Percentiles rank a stretch among this genome's conserved stretches.
phyloP scores from a whole-genome alignment of 2,888 invertebrate genomes.

The Chymomyza procnemis region DNA sequence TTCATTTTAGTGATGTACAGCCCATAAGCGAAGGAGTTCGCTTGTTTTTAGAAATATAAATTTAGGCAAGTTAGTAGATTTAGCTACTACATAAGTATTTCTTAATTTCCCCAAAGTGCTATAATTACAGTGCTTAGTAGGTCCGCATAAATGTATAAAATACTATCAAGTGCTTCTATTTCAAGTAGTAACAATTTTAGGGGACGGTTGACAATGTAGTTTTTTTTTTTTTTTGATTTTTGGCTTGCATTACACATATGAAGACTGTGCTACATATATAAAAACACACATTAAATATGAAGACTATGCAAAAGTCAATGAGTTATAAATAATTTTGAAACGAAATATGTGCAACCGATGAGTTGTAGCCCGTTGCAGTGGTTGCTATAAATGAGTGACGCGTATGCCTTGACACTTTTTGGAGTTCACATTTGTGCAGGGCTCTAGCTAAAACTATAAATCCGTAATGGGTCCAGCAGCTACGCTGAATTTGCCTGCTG shows the following conservation, averaged over 20 bases:
- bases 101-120: too few species aligned
- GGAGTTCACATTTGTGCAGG: constrained; percentile 10
- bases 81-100: not conserved
- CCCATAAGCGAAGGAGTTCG: too few species aligned
- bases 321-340: constrained; percentile 63
- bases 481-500: constrained; percentile 69
- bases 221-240: too few species aligned
- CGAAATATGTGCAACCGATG: constrained; percentile 46
- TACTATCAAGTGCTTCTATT: not conserved
- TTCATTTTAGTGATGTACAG: too few species aligned
- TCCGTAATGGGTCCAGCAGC: constrained; percentile 78
- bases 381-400: constrained; percentile 71
- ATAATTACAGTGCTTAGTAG: not conserved
- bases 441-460: constrained; percentile 76
- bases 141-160: not conserved
- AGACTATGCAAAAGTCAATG: constrained; percentile 51
- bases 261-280: too few species aligned
- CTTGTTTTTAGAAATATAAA: too few species aligned
- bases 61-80: too few species aligned
- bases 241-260: constrained; percentile 14
- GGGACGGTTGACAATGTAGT: not conserved
- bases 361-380: not conserved
- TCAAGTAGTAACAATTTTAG: not conserved
- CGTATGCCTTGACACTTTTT: constrained; percentile 46
- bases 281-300: not conserved